These are phyloP conservation scores for Neoaliturus tenellus DNA, from an alignment of 2,888 invertebrate species.

Conservation along the genomic window DNA sequence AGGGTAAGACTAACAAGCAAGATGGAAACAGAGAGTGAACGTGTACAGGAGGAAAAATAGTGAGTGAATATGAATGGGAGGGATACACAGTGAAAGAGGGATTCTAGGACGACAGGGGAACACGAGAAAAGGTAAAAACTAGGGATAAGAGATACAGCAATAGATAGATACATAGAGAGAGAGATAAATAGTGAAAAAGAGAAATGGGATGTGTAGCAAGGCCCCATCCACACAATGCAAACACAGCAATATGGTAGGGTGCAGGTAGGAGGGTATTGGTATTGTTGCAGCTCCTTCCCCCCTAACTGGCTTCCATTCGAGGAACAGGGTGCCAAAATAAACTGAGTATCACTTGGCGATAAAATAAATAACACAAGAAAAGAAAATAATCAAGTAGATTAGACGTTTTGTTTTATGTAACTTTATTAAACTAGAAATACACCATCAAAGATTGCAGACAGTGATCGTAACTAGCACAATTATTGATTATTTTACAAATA, in stretches of 20 bases:
- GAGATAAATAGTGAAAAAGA: conserved; percentile 3
- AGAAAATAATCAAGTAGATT: conserved; percentile 42
- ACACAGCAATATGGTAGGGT: conserved; percentile 13
- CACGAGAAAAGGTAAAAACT: background rate
- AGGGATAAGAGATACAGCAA: background rate
- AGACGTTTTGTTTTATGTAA: conserved; percentile 54
- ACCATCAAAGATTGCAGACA: conserved; percentile 53
- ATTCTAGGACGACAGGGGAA: too few species aligned
- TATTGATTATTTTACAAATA: conserved; percentile 33
- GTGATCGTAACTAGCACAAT: conserved; percentile 31
- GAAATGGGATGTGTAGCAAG: conserved; percentile 1
- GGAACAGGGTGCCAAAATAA: conserved; percentile 28
- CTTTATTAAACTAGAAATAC: conserved; percentile 58
- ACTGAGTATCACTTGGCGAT: background rate
- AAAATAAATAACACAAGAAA: conserved; percentile 22
- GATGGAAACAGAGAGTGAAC: conserved; percentile 20
- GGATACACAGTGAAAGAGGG: background rate
- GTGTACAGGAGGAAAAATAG: conserved; percentile 1
- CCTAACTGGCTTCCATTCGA: conserved; percentile 16
- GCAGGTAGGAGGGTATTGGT: conserved; percentile 39
- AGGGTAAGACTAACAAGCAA: conserved; percentile 32
- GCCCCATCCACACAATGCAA: conserved; percentile 40
- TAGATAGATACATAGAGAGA: background rate
- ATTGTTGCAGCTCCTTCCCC: conserved; percentile 56
- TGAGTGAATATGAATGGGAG: background rate